Conservation (phyloP, 2,797 vertebrate genomes). For the Coilia nasus region DNA sequence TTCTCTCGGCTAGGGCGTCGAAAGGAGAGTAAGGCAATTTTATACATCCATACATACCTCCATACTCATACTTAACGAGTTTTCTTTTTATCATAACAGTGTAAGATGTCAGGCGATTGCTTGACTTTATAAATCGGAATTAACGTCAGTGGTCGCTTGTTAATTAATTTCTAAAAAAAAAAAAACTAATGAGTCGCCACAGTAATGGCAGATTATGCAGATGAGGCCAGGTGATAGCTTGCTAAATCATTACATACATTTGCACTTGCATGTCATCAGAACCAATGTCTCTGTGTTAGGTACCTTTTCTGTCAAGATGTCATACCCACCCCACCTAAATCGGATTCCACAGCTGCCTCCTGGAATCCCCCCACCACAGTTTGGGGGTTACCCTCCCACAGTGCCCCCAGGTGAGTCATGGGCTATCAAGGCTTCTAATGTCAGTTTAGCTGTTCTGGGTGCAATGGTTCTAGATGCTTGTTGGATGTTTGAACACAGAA, state of each 20-base stretch:
- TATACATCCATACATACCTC: neutral
- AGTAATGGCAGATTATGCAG: neutral
- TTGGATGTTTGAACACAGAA: no score
- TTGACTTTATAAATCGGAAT: no score
- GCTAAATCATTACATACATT: neutral
- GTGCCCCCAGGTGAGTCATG: conserved; percentile 81
- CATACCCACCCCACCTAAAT: conserved; percentile 97
- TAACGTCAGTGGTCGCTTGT: no score
- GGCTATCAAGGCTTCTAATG: no score
- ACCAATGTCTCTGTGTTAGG: neutral
- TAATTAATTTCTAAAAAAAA: no score
- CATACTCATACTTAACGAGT: no score
- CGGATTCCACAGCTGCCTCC: conserved; percentile 90
- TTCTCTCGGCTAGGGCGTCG: neutral
- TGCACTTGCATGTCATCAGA: neutral
- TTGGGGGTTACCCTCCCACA: conserved; percentile 92
- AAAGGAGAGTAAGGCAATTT: neutral
- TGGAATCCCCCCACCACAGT: conserved; percentile 94
- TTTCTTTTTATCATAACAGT: no score
- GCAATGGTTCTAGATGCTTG: no score
- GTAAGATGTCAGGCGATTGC: no score
- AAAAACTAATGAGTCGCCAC: neutral
- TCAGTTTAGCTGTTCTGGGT: no score
- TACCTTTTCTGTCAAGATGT: conserved; percentile 78
- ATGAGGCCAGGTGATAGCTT: neutral